These are phyloP conservation scores for Corythoichthys haematopterus DNA, from an alignment of 2,113 vertebrate genomes.

Conservation along the genomic window DNA sequence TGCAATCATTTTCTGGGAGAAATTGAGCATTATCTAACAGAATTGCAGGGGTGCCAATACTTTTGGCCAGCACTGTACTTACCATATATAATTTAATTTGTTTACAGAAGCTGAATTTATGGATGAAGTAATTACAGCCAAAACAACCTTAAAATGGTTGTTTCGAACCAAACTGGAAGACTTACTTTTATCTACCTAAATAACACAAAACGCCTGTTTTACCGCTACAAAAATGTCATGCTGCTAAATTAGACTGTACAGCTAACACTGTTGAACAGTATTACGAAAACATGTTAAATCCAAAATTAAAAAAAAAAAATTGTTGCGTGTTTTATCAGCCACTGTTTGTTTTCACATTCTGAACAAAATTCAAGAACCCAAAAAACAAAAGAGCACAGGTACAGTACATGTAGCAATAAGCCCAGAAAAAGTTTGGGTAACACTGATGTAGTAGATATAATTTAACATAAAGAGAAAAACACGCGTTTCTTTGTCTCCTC, in stretches of 20 bases:
- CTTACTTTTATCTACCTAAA: too few relatives aligned
- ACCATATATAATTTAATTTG: too few relatives aligned
- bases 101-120: too few relatives aligned
- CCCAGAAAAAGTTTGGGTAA: not conserved
- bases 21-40: too few relatives aligned
- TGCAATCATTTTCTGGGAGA: too few relatives aligned
- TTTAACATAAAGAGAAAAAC: conserved; percentile 1
- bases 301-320: too few relatives aligned
- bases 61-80: too few relatives aligned
- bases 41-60: too few relatives aligned
- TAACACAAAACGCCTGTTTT: not conserved
- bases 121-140: not conserved
- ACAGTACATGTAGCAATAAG: not conserved
- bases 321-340: not conserved
- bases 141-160: not conserved
- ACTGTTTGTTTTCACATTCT: not conserved
- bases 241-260: too few relatives aligned
- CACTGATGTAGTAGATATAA: not conserved
- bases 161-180: not conserved
- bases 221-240: too few relatives aligned
- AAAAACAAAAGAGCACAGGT: not conserved
- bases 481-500: not conserved
- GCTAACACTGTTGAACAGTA: not conserved
- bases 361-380: not conserved
- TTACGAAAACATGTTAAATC: not conserved